A percentile compares a stretch with the other conserved stretches of the same genome.
These are phyloP conservation scores for Nasua narica DNA, from an alignment of 2,797 vertebrate species.

Conservation along the genomic window DNA sequence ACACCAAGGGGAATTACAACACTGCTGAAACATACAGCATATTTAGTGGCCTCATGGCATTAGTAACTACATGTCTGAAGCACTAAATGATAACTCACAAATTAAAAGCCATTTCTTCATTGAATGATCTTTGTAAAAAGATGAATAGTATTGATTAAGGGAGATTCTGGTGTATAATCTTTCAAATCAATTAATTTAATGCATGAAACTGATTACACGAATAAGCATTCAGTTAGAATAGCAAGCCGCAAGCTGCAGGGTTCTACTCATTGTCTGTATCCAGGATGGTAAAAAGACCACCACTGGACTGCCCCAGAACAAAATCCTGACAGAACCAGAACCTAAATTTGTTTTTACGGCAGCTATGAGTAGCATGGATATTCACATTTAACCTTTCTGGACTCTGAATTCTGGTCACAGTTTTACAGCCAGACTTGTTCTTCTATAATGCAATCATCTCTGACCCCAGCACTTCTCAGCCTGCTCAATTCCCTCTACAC, in stretches of 20 bases:
- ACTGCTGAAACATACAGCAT: not conserved
- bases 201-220: not conserved
- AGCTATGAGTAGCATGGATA: not conserved
- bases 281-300: not conserved
- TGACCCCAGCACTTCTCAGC: not conserved
- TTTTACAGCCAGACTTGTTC: not conserved
- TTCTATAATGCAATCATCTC: not conserved
- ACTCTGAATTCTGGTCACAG: not conserved
- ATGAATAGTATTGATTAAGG: not conserved
- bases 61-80: not conserved
- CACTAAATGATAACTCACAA: not conserved
- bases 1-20: not conserved
- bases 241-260: not conserved
- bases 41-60: not conserved
- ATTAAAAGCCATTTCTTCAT: not conserved
- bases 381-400: not conserved
- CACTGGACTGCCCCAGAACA: not conserved
- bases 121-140: not conserved
- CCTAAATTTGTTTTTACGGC: not conserved
- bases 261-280: not conserved
- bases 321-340: not conserved
- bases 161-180: not conserved
- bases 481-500: not conserved
- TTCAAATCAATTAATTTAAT: slow-evolving; percentile 9
- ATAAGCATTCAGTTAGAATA: not conserved